Evolutionary conservation across 2,888 invertebrate genomes (phyloP).

Genomic region (Papilio gigon): DNA sequence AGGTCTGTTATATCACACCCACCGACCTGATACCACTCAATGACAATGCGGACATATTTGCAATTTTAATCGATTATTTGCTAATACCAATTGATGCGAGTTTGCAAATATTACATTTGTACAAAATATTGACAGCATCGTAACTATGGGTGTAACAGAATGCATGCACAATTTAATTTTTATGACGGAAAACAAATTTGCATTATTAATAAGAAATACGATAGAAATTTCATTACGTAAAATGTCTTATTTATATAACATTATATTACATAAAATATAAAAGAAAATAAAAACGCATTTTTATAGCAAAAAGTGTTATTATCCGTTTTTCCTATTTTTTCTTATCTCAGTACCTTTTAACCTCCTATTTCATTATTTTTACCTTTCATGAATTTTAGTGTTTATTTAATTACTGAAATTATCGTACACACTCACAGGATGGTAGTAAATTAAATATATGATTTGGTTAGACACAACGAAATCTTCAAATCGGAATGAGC

Average conservation of each 20-base stretch:
- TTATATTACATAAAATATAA: too few species aligned
- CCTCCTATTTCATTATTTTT: too few species aligned
- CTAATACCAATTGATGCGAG: background rate
- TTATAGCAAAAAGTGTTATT: background rate
- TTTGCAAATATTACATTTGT: background rate
- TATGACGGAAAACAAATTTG: too few species aligned
- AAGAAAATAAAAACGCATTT: background rate
- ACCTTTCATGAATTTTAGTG: background rate
- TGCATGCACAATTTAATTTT: too few species aligned
- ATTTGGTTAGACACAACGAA: too few species aligned
- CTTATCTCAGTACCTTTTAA: background rate
- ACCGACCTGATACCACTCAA: slow-evolving; percentile 44
- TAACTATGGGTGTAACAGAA: too few species aligned
- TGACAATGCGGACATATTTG: slow-evolving; percentile 46
- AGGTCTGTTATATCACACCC: slow-evolving; percentile 42
- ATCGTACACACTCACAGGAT: too few species aligned
- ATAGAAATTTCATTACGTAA: too few species aligned
- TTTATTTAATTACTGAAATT: too few species aligned
- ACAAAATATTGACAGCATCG: background rate
- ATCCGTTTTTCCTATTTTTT: background rate
- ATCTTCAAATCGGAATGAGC: too few species aligned
- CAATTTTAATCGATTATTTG: slow-evolving; percentile 12
- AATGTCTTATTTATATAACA: background rate
- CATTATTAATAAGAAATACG: too few species aligned
- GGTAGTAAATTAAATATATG: too few species aligned